Percentiles rank a stretch among this genome's conserved stretches.
Evolutionary conservation across 2,113 vertebrate genomes (phyloP).

Genomic region (Myotis davidii): DNA sequence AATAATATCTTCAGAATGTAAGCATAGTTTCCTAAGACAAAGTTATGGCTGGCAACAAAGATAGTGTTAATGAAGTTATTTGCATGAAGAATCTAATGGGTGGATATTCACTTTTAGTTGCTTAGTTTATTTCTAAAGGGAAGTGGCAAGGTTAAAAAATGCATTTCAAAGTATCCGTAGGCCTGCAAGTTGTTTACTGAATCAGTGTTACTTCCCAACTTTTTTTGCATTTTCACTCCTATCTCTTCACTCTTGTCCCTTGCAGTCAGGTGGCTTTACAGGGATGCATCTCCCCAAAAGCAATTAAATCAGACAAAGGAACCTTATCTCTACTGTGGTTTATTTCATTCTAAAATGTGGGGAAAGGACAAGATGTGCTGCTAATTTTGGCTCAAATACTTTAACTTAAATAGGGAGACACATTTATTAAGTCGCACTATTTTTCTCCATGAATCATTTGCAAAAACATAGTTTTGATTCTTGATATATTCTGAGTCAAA

Average conservation of each 20-base stretch:
- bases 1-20: neutral
- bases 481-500: neutral
- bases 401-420: conserved; percentile 18
- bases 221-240: neutral
- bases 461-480: neutral
- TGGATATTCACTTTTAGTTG: neutral
- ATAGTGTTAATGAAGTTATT: neutral
- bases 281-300: neutral
- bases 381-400: conserved; percentile 21
- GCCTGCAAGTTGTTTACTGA: neutral
- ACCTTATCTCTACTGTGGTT: neutral
- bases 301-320: conserved; percentile 31
- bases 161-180: neutral
- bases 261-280: neutral
- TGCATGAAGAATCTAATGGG: neutral
- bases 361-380: neutral
- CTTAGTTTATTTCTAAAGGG: neutral
- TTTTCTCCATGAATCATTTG: neutral
- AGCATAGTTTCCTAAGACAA: neutral
- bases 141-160: neutral
- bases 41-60: neutral
- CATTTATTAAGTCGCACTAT: conserved; percentile 8
- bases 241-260: neutral
- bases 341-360: neutral
- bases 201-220: neutral